A percentile compares a stretch with the other conserved stretches of the same genome.
phyloP scores from a whole-genome alignment of 2,888 invertebrate species.

The Pseudococcus viburni region DNA sequence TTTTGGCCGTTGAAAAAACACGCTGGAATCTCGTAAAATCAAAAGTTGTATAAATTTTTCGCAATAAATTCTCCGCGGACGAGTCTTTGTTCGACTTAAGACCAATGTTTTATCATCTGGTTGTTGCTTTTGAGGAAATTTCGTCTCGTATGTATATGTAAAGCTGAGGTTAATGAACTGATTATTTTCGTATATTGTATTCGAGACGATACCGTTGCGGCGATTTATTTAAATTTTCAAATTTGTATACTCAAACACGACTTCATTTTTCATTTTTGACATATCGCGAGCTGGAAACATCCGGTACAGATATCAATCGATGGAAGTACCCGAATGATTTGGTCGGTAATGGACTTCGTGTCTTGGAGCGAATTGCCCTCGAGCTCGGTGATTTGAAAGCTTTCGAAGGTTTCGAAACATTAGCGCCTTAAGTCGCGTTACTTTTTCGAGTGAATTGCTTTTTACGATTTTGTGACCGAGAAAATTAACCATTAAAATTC shows the following conservation, averaged over 20 bases:
- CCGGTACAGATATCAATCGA: background rate
- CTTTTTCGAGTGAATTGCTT: background rate
- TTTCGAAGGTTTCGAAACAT: background rate
- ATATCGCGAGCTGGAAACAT: background rate
- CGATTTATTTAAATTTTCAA: background rate
- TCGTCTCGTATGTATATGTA: conserved; percentile 6
- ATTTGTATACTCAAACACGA: background rate
- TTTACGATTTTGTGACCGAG: background rate
- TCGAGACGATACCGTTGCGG: background rate
- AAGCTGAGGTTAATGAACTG: conserved; percentile 6
- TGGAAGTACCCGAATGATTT: background rate
- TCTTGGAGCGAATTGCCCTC: background rate
- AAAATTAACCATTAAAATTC: conserved; percentile 9
- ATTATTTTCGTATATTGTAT: background rate
- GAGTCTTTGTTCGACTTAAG: background rate
- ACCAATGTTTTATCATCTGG: background rate
- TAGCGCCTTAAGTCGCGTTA: background rate
- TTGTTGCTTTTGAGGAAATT: background rate
- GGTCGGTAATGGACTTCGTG: background rate
- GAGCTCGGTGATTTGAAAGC: background rate
- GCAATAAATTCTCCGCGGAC: background rate
- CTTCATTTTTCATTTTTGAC: conserved; percentile 5
- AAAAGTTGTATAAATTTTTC: background rate
- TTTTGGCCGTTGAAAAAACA: background rate
- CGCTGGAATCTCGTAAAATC: background rate